phyloP scores from a whole-genome alignment of 2,888 invertebrate species.

The Perdita meconis region DNA sequence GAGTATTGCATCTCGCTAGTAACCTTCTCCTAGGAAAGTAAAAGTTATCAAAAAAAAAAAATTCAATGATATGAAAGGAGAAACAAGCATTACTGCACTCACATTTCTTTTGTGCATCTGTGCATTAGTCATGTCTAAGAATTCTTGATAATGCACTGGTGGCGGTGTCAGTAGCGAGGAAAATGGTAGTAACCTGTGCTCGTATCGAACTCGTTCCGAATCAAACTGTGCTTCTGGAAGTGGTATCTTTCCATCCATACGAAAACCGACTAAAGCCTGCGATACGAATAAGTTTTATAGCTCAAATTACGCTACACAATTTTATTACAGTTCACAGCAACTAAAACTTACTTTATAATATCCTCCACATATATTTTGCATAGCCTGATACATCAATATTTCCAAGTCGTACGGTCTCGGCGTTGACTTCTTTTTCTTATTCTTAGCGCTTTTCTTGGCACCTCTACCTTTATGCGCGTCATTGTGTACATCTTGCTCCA shows the following conservation, averaged over 20 bases:
- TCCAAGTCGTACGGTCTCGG: slow-evolving; percentile 92
- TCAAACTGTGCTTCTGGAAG: slow-evolving; percentile 96
- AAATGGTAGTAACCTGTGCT: slow-evolving; percentile 96
- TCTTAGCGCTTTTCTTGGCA: slow-evolving; percentile 85
- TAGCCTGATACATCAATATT: slow-evolving; percentile 94
- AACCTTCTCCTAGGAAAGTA: slow-evolving; percentile 73
- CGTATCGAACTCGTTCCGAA: slow-evolving; percentile 96
- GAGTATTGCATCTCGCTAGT: slow-evolving; percentile 86
- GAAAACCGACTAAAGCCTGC: slow-evolving; percentile 94
- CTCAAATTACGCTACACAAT: not conserved
- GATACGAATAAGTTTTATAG: slow-evolving; percentile 53
- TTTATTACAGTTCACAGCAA: not conserved
- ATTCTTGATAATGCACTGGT: slow-evolving; percentile 95
- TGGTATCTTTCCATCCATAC: slow-evolving; percentile 93
- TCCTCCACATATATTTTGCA: slow-evolving; percentile 97
- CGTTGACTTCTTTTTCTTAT: slow-evolving; percentile 89
- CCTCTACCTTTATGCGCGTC: slow-evolving; percentile 83
- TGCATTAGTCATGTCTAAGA: slow-evolving; percentile 90
- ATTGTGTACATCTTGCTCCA: slow-evolving; percentile 89
- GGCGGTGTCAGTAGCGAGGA: slow-evolving; percentile 94
- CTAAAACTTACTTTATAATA: slow-evolving; percentile 91
- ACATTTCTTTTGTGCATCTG: slow-evolving; percentile 80
- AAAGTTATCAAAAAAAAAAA: slow-evolving; percentile 19
- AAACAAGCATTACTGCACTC: slow-evolving; percentile 56
- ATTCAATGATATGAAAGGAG: not conserved